Evolutionary conservation across 1,140 invertebrate species (phyloP).

Genomic region (Potamilus streckersoni): DNA sequence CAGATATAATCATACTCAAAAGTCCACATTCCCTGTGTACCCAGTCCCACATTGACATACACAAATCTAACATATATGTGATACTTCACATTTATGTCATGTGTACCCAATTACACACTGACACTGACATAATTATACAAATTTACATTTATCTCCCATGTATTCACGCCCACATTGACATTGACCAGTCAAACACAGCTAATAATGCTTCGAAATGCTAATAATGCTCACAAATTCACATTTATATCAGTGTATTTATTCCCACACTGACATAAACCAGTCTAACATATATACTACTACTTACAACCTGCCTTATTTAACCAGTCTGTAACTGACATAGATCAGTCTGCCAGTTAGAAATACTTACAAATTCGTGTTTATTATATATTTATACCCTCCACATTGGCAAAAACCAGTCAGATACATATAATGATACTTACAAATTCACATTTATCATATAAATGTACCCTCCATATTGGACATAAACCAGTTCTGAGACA

Average conservation of each 20-base stretch:
- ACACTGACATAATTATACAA: conserved; percentile 70
- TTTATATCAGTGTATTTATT: not conserved
- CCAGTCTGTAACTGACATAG: conserved; percentile 71
- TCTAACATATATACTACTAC: not conserved
- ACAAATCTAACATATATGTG: not conserved
- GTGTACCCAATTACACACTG: conserved; percentile 73
- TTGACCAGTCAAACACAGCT: not conserved
- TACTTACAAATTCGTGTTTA: not conserved
- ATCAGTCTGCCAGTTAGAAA: not conserved
- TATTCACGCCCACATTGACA: not conserved
- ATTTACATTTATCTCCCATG: not conserved
- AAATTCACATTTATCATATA: conserved; percentile 76
- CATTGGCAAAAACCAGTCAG: not conserved
- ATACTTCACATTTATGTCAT: conserved; percentile 76
- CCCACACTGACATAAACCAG: not conserved
- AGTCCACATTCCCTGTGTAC: not conserved
- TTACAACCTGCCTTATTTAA: conserved; percentile 75
- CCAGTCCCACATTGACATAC: not conserved
- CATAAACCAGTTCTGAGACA: too few relatives aligned
- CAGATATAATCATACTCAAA: not conserved
- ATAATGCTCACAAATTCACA: not conserved
- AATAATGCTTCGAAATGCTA: not conserved
- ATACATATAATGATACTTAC: conserved; percentile 15
- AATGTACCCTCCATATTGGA: too few relatives aligned
- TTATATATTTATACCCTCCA: not conserved